phyloP scores from a whole-genome alignment of 64 coral and sea anemone species.

The Stichodactyla helianthus region DNA sequence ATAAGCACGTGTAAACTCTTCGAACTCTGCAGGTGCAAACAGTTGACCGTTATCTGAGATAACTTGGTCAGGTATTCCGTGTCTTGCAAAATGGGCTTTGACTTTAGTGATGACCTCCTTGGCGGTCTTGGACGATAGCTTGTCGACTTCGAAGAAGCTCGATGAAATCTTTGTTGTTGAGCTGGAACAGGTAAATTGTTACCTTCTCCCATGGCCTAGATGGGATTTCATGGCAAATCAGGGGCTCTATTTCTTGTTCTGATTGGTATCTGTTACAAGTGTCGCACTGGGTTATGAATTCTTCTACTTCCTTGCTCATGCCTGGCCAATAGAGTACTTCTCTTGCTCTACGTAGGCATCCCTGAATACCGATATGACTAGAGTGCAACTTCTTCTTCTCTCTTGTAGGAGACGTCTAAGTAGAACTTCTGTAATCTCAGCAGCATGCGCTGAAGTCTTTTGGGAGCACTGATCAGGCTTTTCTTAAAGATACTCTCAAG shows the following conservation, averaged over 20 bases:
- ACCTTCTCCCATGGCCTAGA: conserved; percentile 40
- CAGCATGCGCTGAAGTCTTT: too few species aligned
- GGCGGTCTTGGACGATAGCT: conserved; percentile 15
- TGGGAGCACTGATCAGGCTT: too few species aligned
- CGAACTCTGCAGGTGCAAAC: conserved; percentile 36
- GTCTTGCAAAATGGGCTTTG: conserved; percentile 32
- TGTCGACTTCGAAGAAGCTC: conserved; percentile 25
- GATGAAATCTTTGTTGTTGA: too few species aligned
- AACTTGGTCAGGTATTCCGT: too few species aligned
- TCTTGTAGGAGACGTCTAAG: too few species aligned
- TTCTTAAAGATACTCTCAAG: too few species aligned
- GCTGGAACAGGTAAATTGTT: conserved; percentile 5
- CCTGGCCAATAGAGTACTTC: conserved; percentile 38
- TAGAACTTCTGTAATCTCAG: too few species aligned
- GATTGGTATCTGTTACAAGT: neutral
- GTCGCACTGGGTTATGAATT: neutral
- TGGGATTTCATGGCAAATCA: conserved; percentile 23
- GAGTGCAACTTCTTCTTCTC: too few species aligned
- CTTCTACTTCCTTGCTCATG: conserved; percentile 4
- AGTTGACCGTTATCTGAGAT: conserved; percentile 23
- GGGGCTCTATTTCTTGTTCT: conserved; percentile 37
- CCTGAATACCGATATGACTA: too few species aligned
- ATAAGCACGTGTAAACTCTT: conserved; percentile 15
- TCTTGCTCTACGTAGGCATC: neutral
- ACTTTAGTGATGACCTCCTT: conserved; percentile 27